These are phyloP conservation scores for Chelonus insularis DNA, from an alignment of 1,140 invertebrate species.

Conservation along the genomic window DNA sequence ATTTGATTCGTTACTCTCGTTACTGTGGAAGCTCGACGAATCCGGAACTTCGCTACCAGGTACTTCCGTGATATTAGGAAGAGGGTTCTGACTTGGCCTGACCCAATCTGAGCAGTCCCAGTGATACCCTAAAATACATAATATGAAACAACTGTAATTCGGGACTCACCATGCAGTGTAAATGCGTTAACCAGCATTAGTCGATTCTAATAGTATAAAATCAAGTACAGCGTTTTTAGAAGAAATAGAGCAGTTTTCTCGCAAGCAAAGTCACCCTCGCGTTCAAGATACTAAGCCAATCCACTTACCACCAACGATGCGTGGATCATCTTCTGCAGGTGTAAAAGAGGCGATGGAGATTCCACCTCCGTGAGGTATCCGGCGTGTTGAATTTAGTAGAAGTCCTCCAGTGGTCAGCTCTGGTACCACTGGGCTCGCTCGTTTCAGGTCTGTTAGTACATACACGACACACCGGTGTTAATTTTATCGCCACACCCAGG, in stretches of 20 bases:
- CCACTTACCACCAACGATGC: constrained; percentile 61
- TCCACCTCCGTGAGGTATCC: constrained; percentile 53
- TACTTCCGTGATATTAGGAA: constrained; percentile 90
- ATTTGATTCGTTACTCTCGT: constrained; percentile 81
- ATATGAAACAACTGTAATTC: neutral
- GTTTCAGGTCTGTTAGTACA: constrained; percentile 61
- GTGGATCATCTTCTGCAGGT: constrained; percentile 63
- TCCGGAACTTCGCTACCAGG: constrained; percentile 88
- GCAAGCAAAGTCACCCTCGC: constrained; percentile 24
- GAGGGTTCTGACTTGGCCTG: constrained; percentile 75
- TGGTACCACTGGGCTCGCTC: constrained; percentile 61
- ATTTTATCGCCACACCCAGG: constrained; percentile 20
- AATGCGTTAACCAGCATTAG: too few species aligned
- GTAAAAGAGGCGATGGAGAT: constrained; percentile 55
- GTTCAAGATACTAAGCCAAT: constrained; percentile 11
- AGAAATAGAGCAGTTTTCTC: neutral
- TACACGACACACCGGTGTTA: constrained; percentile 36
- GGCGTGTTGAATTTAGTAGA: constrained; percentile 57
- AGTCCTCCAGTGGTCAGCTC: constrained; percentile 62
- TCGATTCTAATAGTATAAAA: too few species aligned
- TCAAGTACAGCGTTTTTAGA: neutral
- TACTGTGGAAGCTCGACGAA: constrained; percentile 85
- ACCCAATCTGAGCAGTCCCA: constrained; percentile 97
- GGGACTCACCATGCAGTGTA: neutral
- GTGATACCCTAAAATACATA: constrained; percentile 76